Conservation (phyloP, 2,797 vertebrate species). For the Enteromius thamalakanensis region DNA sequence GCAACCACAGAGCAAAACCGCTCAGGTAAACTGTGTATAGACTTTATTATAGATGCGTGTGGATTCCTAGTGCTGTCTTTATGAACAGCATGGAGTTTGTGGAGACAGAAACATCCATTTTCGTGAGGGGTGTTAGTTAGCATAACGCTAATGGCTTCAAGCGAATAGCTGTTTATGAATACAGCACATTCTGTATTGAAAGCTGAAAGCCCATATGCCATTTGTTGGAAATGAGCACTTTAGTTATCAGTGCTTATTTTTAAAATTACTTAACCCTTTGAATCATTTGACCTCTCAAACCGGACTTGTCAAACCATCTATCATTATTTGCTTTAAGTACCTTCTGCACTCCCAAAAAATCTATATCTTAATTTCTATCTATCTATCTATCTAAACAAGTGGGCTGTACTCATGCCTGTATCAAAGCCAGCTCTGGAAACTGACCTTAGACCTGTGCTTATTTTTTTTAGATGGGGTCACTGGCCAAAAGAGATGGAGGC, state of each 20-base stretch:
- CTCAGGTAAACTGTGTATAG: slow-evolving; percentile 76
- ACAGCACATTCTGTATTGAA: background rate
- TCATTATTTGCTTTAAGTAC: slow-evolving; percentile 14
- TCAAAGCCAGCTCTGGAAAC: background rate
- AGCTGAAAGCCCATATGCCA: background rate
- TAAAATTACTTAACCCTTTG: background rate
- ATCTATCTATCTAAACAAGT: background rate
- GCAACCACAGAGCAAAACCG: slow-evolving; percentile 72
- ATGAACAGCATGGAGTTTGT: background rate
- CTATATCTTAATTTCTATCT: background rate
- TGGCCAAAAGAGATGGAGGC: slow-evolving; percentile 75
- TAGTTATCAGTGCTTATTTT: slow-evolving; percentile 1
- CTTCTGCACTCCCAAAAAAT: background rate
- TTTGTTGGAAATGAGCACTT: background rate
- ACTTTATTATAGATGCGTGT: background rate
- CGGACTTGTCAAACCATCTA: background rate
- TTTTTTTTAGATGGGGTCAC: slow-evolving; percentile 75
- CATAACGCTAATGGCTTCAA: background rate
- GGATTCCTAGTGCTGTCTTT: background rate
- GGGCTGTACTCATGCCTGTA: background rate
- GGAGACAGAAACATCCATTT: background rate
- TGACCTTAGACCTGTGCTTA: slow-evolving; percentile 42
- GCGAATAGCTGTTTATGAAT: background rate
- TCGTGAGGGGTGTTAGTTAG: background rate
- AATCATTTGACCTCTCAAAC: slow-evolving; percentile 12